Base-by-base conservation (phyloP, 1,140 invertebrate genomes). In the Dysdera silvatica region DNA sequence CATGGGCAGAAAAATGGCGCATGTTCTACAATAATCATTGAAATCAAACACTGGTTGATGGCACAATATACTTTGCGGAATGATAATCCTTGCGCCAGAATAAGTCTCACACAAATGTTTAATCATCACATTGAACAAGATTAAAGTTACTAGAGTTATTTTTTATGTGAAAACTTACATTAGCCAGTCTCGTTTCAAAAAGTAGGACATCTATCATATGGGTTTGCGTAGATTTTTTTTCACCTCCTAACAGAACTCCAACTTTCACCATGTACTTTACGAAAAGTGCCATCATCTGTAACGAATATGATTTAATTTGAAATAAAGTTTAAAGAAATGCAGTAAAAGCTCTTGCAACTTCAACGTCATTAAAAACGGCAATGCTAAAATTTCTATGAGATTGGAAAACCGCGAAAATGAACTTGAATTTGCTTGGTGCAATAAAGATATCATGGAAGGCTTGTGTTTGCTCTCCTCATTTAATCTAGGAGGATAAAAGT, bases 211-310 rank as follows among this genome's bases (percentile, higher is more conserved):
- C 74, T 63, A 80, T 73, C 40, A 90, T 80, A 68, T 91, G 86
- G 1, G 75, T 74, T 0, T 75, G 71, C 0, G 86, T 87, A 0
- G 79, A 82, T 4, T 75, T 72, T 6, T 80, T 76, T 72, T 87
- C 77, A 0, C 87, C 87, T 1, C 88, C 88, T 31, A 91, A 73
- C 20, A 89, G 75, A 3, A 85, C 73, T 0, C 88, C 87, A 0
- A 90, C 81, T 68, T 85, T 82, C 0, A 83, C 84, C 85, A 90
- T 89, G 70, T 87, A 89, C 43, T 81, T 82, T 70, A 86, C 83
- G 72, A 90, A 91, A 2, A 87, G 87, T 37, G 35, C n/a, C 35
- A 12, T 14, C 12, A 37, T 37, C 35, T 37, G n/a, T n/a, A 37
- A n/a, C 12, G 35, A 37, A n/a, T n/a, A n/a, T n/a, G n/a, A n/a